phyloP scores from a whole-genome alignment of 2,113 vertebrate genomes.

The Pseudorhombus dupliciocellatus region DNA sequence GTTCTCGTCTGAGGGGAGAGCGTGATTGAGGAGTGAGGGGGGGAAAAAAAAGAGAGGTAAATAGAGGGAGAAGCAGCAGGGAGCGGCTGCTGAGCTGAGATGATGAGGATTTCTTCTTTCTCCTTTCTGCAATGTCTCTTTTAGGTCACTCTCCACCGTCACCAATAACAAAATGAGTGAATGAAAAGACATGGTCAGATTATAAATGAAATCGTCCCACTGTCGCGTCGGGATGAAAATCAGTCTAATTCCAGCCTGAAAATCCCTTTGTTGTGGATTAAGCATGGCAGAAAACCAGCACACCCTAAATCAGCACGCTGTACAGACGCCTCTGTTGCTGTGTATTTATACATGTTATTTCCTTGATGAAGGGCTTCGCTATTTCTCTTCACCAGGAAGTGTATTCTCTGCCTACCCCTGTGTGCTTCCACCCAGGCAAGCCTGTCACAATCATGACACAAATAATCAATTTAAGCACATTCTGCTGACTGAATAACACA shows the following conservation, averaged over 20 bases:
- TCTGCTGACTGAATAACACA: too few species aligned
- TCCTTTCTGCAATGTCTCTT: conserved; percentile 47
- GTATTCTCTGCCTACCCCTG: conserved; percentile 26
- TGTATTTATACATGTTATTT: conserved; percentile 25
- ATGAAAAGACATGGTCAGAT: conserved; percentile 22
- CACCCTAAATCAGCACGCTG: conserved; percentile 12
- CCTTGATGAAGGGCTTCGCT: conserved; percentile 17
- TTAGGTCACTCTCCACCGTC: conserved; percentile 47
- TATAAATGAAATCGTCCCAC: conserved; percentile 14
- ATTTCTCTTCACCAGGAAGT: conserved; percentile 26
- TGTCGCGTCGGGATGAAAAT: conserved; percentile 22
- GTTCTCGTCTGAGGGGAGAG: conserved; percentile 55
- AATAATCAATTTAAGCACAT: background rate
- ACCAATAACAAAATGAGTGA: background rate
- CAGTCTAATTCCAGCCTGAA: conserved; percentile 31
- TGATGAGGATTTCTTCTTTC: conserved; percentile 11
- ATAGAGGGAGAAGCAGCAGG: conserved; percentile 21
- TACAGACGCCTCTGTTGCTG: conserved; percentile 26
- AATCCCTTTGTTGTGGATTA: conserved; percentile 35
- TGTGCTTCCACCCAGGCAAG: background rate
- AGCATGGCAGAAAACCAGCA: conserved; percentile 41
- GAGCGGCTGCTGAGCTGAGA: conserved; percentile 2
- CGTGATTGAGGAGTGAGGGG: conserved; percentile 6
- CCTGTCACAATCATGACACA: conserved; percentile 18
- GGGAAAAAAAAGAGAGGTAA: too few species aligned